phyloP scores from a whole-genome alignment of 2,113 vertebrate species.

The Colossoma macropomum region DNA sequence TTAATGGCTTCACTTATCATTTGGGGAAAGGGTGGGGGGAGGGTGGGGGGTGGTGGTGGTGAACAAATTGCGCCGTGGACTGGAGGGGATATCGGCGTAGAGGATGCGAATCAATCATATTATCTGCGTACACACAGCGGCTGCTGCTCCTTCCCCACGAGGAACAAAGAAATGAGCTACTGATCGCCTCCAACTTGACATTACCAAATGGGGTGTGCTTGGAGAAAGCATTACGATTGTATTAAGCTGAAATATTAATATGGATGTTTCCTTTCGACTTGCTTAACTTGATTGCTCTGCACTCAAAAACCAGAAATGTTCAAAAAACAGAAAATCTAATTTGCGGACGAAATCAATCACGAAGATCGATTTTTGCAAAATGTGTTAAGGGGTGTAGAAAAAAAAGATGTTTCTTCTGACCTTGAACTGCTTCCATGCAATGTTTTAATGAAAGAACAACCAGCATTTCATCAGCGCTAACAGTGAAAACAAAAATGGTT shows the following conservation, averaged over 20 bases:
- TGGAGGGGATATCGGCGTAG: constrained; percentile 53
- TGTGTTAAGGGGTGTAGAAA: constrained; percentile 2
- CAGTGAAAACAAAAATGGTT: not conserved
- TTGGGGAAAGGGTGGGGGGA: constrained; percentile 9
- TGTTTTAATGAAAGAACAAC: not conserved
- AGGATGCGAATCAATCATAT: constrained; percentile 63
- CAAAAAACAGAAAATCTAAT: constrained; percentile 52
- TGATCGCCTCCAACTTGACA: constrained; percentile 59
- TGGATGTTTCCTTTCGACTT: constrained; percentile 52
- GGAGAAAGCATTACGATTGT: constrained; percentile 55
- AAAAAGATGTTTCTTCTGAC: constrained; percentile 15
- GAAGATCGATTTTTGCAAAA: constrained; percentile 46
- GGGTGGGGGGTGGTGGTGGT: not conserved
- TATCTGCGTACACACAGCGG: constrained; percentile 50
- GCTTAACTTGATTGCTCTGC: constrained; percentile 54
- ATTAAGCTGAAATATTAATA: constrained; percentile 61
- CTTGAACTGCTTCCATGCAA: constrained; percentile 4
- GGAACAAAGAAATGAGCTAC: constrained; percentile 56
- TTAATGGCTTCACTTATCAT: constrained; percentile 66
- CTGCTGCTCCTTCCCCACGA: constrained; percentile 53
- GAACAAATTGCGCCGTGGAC: constrained; percentile 49
- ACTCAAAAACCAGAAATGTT: constrained; percentile 40
- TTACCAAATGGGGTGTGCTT: constrained; percentile 57
- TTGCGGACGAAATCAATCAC: constrained; percentile 47
- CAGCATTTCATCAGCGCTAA: not conserved